These are phyloP conservation scores for Acrossocheilus wenchowensis DNA, from an alignment of 2,797 vertebrate species.

Conservation along the genomic window DNA sequence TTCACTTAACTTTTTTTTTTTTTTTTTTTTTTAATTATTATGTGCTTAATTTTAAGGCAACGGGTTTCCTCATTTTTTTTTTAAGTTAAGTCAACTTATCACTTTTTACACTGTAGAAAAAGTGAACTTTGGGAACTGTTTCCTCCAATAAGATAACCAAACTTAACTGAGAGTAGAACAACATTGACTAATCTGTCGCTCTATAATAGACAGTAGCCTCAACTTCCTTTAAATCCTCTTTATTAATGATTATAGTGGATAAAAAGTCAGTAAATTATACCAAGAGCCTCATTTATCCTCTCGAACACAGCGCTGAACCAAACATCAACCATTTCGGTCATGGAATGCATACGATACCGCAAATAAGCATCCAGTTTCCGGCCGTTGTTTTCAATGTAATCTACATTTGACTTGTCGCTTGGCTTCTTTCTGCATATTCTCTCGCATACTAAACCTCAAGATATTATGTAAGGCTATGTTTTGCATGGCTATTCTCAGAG, in stretches of 20 bases:
- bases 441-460: constrained; percentile 48
- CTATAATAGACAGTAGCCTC: constrained; percentile 44
- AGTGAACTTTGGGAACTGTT: not conserved
- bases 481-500: constrained; percentile 8
- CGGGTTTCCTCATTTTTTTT: too few species aligned
- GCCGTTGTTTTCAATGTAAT: constrained; percentile 41
- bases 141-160: not conserved
- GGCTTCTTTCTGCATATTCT: constrained; percentile 49
- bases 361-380: constrained; percentile 52
- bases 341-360: constrained; percentile 31
- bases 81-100: too few species aligned
- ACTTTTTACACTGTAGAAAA: too few species aligned
- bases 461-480: constrained; percentile 59
- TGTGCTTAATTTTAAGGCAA: too few species aligned
- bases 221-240: constrained; percentile 41
- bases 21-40: too few species aligned
- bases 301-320: not conserved
- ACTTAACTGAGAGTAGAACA: constrained; percentile 28
- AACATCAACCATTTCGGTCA: not conserved
- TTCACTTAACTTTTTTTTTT: too few species aligned
- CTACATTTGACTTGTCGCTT: constrained; percentile 63
- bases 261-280: not conserved
- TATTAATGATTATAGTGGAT: not conserved
- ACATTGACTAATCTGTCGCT: constrained; percentile 7
- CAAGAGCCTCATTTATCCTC: not conserved